Conservation (phyloP, 1,140 invertebrate genomes). For the Brachionus sp. region DNA sequence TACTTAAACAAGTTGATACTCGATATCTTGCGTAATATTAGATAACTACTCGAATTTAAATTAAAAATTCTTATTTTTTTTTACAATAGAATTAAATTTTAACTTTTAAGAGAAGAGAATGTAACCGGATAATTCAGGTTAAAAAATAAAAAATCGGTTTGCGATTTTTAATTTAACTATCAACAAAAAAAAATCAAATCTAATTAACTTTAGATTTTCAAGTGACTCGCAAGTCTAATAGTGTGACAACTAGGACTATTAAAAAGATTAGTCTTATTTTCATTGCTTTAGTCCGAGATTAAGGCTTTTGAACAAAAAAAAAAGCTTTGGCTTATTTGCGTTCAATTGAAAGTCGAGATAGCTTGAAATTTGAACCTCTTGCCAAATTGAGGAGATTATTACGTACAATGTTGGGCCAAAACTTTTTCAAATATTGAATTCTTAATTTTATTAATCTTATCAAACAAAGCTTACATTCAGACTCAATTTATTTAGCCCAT, state of each 20-base stretch:
- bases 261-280: not conserved
- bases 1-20: not conserved
- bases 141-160: not conserved
- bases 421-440: not conserved
- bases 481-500: not conserved
- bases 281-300: not conserved
- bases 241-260: constrained; percentile 36
- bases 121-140: not conserved
- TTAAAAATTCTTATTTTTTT: too few species aligned
- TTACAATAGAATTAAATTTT: not conserved
- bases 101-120: not conserved
- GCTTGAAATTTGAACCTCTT: not conserved
- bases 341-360: constrained; percentile 19
- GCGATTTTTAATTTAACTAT: not conserved
- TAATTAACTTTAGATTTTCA: not conserved
- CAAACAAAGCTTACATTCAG: not conserved
- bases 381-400: not conserved
- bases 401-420: not conserved
- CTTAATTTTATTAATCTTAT: constrained; percentile 12
- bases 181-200: not conserved
- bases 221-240: constrained; percentile 25
- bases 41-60: not conserved
- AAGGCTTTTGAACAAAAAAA: not conserved
- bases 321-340: not conserved
- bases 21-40: not conserved